Conservation (phyloP, 2,113 vertebrate species). For the Halcyon malimbica region DNA sequence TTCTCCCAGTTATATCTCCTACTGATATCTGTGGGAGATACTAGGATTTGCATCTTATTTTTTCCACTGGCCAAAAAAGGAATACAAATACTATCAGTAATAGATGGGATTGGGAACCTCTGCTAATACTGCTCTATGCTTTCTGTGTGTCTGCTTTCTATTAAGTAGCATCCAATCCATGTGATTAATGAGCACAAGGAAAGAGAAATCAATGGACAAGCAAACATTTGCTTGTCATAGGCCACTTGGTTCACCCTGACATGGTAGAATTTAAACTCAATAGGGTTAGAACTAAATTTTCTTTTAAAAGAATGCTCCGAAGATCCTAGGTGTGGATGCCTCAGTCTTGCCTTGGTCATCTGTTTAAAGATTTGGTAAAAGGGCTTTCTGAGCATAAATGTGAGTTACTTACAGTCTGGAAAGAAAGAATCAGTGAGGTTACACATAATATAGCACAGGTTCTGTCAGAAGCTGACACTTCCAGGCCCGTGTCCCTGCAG, state of each 20-base stretch:
- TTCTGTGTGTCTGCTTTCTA: not conserved
- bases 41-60: constrained; percentile 11
- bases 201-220: not conserved
- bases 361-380: not conserved
- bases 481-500: not conserved
- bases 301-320: not conserved
- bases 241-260: not conserved
- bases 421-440: not conserved
- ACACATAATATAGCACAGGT: not conserved
- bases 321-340: not conserved
- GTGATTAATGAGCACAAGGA: not conserved
- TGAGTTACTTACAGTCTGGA: not conserved
- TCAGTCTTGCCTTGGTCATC: not conserved
- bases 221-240: not conserved
- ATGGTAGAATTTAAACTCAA: not conserved
- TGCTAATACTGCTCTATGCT: not conserved
- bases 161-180: not conserved
- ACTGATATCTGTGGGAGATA: not conserved
- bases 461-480: not conserved
- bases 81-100: not conserved
- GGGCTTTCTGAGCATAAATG: not conserved
- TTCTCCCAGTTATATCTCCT: not conserved
- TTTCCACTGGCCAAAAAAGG: not conserved
- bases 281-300: not conserved
- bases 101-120: not conserved